Evolutionary conservation across 2,113 vertebrate species (phyloP).

Genomic region (Datnioides undecimradiatus): DNA sequence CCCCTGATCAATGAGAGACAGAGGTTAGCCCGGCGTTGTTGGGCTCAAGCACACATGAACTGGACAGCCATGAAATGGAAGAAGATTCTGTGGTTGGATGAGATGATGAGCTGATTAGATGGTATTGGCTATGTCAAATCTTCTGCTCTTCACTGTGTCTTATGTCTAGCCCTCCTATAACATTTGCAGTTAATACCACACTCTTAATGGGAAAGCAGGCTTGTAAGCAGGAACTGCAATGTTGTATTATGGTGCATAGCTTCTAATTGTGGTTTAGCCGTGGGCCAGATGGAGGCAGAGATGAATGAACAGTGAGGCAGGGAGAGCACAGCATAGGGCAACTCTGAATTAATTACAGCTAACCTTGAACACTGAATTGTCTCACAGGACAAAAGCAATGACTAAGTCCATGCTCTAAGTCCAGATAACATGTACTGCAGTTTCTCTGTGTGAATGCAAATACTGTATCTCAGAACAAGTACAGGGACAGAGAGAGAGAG

Average conservation of each 20-base stretch:
- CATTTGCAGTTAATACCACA: constrained; percentile 41
- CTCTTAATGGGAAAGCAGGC: constrained; percentile 34
- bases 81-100: no score
- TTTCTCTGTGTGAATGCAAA: neutral
- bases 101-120: neutral
- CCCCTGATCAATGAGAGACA: no score
- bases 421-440: neutral
- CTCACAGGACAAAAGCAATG: constrained; percentile 43
- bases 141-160: constrained; percentile 4
- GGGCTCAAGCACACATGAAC: no score
- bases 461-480: neutral
- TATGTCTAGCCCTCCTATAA: constrained; percentile 30
- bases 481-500: no score
- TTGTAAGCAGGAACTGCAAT: constrained; percentile 29
- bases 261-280: constrained; percentile 42
- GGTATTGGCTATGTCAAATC: neutral
- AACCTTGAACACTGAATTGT: constrained; percentile 50
- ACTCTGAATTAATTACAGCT: constrained; percentile 61
- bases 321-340: constrained; percentile 24
- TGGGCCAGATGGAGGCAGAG: constrained; percentile 36
- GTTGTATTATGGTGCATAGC: constrained; percentile 1
- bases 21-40: no score
- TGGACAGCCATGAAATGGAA: no score
- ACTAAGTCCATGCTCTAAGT: neutral
- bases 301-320: constrained; percentile 35